Conservation (phyloP, 2,797 vertebrate genomes). For the Paguma larvata region DNA sequence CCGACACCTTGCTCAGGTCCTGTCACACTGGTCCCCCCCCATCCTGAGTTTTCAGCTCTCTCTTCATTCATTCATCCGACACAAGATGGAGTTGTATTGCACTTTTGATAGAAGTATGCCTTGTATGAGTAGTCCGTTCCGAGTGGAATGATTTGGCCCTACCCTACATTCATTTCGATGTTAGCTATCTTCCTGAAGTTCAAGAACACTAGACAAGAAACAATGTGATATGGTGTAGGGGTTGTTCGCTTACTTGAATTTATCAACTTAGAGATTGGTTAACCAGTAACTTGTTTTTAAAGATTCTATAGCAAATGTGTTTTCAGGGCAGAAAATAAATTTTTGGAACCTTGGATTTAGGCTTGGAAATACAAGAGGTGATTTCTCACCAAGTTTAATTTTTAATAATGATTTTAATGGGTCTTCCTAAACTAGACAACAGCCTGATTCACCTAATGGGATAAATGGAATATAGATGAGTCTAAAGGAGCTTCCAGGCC, state of each 20-base stretch:
- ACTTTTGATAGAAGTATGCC: not conserved
- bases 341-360: not conserved
- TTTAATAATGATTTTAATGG: not conserved
- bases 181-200: not conserved
- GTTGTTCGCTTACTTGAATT: not conserved
- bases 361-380: slow-evolving; percentile 8
- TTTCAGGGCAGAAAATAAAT: slow-evolving; percentile 7
- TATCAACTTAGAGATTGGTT: not conserved
- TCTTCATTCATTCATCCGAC: not conserved
- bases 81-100: not conserved
- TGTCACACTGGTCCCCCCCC: not conserved
- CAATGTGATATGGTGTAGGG: not conserved
- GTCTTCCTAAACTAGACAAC: not conserved
- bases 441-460: not conserved
- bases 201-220: not conserved
- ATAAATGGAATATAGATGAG: not conserved
- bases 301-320: not conserved
- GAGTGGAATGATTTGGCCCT: not conserved
- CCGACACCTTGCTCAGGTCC: not conserved
- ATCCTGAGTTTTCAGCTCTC: not conserved
- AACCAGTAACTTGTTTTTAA: not conserved
- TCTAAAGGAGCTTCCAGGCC: not conserved
- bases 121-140: not conserved
- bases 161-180: not conserved
- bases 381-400: not conserved